phyloP scores from a whole-genome alignment of 2,888 invertebrate species.

The Polydrusus pterygomalis region DNA sequence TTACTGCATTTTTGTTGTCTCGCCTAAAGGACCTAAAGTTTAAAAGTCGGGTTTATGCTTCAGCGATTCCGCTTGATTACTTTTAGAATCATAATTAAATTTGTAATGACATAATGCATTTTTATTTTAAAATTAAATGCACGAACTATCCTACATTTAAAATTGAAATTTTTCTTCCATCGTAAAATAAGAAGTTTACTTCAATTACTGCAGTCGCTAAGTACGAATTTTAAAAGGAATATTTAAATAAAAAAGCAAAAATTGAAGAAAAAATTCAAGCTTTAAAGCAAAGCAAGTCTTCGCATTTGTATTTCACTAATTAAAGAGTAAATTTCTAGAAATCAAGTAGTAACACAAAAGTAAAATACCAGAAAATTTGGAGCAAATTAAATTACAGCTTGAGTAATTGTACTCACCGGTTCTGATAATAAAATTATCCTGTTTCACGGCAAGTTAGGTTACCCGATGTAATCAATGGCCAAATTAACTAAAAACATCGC shows the following conservation, averaged over 20 bases:
- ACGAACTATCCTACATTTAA: constrained; percentile 6
- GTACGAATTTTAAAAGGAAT: neutral
- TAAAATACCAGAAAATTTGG: neutral
- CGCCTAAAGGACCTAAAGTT: neutral
- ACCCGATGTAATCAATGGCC: too few relatives aligned
- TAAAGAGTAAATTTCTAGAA: neutral
- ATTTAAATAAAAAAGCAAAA: neutral
- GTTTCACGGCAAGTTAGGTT: neutral
- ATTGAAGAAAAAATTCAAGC: neutral
- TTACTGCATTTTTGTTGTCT: constrained; percentile 13
- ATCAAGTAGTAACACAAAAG: neutral
- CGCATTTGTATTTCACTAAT: neutral
- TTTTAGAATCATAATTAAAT: constrained; percentile 17
- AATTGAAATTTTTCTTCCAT: neutral
- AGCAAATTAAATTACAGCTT: neutral
- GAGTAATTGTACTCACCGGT: neutral
- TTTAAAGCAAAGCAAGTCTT: neutral
- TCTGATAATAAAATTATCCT: neutral
- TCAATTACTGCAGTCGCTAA: neutral
- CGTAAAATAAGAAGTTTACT: neutral
- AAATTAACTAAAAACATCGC: too few relatives aligned
- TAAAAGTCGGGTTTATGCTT: constrained; percentile 11
- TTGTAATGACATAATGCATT: constrained; percentile 2
- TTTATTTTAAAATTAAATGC: constrained; percentile 8
- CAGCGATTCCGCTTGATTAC: constrained; percentile 12